A percentile compares a stretch with the other conserved stretches of the same genome.
Evolutionary conservation across 2,888 invertebrate genomes (phyloP).

Genomic region (Neoaliturus tenellus): DNA sequence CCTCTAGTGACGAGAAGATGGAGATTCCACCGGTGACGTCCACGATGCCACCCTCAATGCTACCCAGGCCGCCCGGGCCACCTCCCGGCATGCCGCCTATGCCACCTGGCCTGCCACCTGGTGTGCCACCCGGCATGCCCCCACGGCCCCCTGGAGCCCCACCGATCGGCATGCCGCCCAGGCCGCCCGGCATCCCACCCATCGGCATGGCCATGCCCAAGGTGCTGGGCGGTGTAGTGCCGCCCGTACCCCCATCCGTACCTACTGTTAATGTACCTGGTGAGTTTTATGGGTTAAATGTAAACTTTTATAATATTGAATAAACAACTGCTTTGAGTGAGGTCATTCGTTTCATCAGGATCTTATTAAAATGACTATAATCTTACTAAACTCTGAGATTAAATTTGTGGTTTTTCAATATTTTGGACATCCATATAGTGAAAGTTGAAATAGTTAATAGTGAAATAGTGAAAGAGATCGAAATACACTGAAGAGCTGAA

Average conservation of each 20-base stretch:
- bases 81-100: not conserved
- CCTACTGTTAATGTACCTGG: conserved; percentile 64
- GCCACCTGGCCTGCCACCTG: conserved; percentile 1
- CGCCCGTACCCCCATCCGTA: conserved; percentile 55
- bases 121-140: not conserved
- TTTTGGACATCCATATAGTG: no score
- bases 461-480: no score
- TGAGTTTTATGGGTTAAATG: no score
- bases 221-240: conserved; percentile 40
- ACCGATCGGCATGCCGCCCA: not conserved
- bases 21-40: conserved; percentile 47
- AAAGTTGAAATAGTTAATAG: no score
- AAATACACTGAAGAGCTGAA: no score
- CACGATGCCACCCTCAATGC: not conserved
- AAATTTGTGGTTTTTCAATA: no score
- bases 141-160: not conserved
- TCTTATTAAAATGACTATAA: no score
- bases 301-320: no score
- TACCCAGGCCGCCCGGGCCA: not conserved
- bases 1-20: conserved; percentile 29
- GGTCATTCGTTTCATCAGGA: no score
- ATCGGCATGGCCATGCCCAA: conserved; percentile 53
- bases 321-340: no score
- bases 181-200: conserved; percentile 25
- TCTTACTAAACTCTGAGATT: no score